Percentiles rank a stretch among this genome's conserved stretches.
Conservation (phyloP, 2,888 invertebrate species). For the Aethes cnicana region DNA sequence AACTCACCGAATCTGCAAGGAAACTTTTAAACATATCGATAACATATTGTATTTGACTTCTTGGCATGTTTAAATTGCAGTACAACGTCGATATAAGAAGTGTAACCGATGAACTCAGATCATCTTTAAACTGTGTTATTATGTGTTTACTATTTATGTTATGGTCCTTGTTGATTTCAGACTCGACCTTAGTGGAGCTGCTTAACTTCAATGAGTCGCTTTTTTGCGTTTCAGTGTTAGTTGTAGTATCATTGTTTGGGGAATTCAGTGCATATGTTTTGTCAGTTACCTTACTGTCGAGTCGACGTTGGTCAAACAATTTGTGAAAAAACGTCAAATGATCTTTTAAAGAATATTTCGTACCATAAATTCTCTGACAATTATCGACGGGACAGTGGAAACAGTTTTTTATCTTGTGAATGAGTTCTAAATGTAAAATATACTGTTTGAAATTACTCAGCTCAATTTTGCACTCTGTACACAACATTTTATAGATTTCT, state of each 20-base stretch:
- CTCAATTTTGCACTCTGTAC: too few species aligned
- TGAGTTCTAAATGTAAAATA: not conserved
- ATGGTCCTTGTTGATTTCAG: not conserved
- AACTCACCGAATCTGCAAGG: constrained; percentile 3
- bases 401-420: constrained; percentile 2
- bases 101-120: not conserved
- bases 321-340: constrained; percentile 8
- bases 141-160: not conserved
- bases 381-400: not conserved
- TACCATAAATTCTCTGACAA: constrained; percentile 3
- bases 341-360: constrained; percentile 8
- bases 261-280: not conserved
- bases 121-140: constrained; percentile 7
- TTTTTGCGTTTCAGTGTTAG: constrained; percentile 2
- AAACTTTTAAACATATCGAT: constrained; percentile 4
- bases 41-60: constrained; percentile 1
- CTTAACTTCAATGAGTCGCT: not conserved
- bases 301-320: constrained; percentile 5
- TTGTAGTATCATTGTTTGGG: not conserved
- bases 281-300: constrained; percentile 2
- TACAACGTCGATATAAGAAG: constrained; percentile 3
- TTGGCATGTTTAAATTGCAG: constrained; percentile 7
- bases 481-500: too few species aligned
- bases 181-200: not conserved
- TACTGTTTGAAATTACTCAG: too few species aligned